These are phyloP conservation scores for Cyclopterus lumpus DNA, from an alignment of 2,797 vertebrate species.

Conservation along the genomic window DNA sequence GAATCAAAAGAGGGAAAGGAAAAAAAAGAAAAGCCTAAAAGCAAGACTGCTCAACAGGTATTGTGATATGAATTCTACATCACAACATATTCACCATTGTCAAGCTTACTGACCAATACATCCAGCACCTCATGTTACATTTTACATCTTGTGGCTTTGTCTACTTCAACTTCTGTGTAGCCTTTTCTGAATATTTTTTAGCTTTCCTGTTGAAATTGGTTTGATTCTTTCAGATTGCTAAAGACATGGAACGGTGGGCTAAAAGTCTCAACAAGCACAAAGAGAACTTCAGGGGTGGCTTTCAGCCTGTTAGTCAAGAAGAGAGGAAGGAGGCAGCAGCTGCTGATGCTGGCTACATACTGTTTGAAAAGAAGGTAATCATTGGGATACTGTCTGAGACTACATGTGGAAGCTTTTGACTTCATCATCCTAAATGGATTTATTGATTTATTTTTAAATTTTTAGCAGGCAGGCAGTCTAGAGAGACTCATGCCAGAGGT, in stretches of 20 bases:
- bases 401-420: not conserved
- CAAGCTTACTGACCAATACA: too few species aligned
- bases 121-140: too few species aligned
- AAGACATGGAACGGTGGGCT: slow-evolving; percentile 99
- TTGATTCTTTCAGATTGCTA: slow-evolving; percentile 89
- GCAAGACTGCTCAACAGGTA: slow-evolving; percentile 98
- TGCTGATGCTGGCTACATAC: slow-evolving; percentile 94
- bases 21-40: slow-evolving; percentile 98
- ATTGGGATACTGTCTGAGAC: not conserved
- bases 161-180: not conserved
- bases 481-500: slow-evolving; percentile 91
- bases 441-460: not conserved
- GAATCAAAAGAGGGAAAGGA: slow-evolving; percentile 93
- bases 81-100: not conserved
- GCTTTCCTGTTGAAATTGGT: not conserved
- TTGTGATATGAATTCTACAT: not conserved
- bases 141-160: not conserved
- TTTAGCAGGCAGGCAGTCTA: slow-evolving; percentile 85
- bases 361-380: slow-evolving; percentile 98
- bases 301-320: slow-evolving; percentile 93
- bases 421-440: not conserved
- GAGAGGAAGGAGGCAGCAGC: slow-evolving; percentile 95
- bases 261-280: slow-evolving; percentile 99
- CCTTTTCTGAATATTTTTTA: not conserved
- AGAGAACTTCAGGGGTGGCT: slow-evolving; percentile 96